Base-by-base conservation (phyloP, 1,140 invertebrate genomes). In the Brachionus paranguensis region DNA sequence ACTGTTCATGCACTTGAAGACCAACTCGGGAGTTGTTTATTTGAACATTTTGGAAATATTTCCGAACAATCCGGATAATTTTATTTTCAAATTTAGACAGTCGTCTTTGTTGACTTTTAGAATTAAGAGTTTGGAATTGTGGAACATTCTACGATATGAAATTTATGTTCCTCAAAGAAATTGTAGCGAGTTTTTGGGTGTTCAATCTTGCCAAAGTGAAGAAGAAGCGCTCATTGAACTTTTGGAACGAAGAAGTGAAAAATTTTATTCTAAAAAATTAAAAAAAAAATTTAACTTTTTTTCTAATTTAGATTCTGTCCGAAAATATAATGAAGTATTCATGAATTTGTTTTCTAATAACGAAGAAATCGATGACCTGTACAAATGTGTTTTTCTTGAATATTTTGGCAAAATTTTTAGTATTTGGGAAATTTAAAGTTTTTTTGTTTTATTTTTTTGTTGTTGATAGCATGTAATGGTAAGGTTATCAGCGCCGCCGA, bases 391-490 rank as follows among this genome's bases (percentile, higher is more conserved):
- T n/a, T 50, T 76, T 11, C 27, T 76, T 8, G 72, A 76, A 50
- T 76, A 76, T 76, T 76, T 76, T 76, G 72, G 72, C 12, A 76
- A 76, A 27, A 76, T 76, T 47, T 24, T 76, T 12, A 76, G 72
- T 76, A 76, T 27, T 76, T 27, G 53, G 12, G 12, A 50, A n/a
- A 37, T 14, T 10, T 53, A 1, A 45, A 74, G 45, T 43, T 76
- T 76, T 47, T 27, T 11, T 4, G 43, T 12, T 76, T 10, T 50
- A 27, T 50, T 50, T 43, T 43, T 37, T 37, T 37, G 33, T 7
- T 47, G 11, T 14, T 27, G 7, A 14, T 45, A 76, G 72, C 72
- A 14, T 76, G 72, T 47, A 47, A 76, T 76, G 72, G 72, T 45
- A 47, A 50, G 50, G 45, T 76, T 3, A 20, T 76, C 6, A 50